Base-by-base conservation (phyloP, 2,113 vertebrate species). In the Alosa alosa region DNA sequence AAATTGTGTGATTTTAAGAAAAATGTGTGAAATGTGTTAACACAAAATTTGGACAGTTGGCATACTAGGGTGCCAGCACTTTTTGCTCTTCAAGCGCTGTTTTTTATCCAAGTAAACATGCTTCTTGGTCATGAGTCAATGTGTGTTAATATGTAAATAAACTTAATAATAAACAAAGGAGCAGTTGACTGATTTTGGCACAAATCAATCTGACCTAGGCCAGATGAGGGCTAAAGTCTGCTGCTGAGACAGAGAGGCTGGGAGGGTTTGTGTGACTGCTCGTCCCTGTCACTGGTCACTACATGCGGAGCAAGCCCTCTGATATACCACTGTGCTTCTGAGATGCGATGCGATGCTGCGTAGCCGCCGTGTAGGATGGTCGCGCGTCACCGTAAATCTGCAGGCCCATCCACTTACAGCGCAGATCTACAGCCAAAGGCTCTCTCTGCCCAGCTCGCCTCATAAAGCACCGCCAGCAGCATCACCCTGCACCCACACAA, bases 341-440 rank as follows among this genome's bases (percentile, higher is more conserved):
- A 47, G 20, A 18, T 22, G 82, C 87, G 20, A 18, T 22, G 82
- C 87, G 82, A 85, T 85, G 64, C 86, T 85, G 47, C 86, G 75
- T 81, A 36, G 78, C 22, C 89, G 83, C 86, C 89, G 87, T 87
- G 86, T 82, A 45, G 39, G n/a, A 90, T 88, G 84, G 81, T 86
- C 84, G 86, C 45, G 1, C 2, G 75, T 49, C 36, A 31, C 82
- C 85, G 89, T 90, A 90, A 87, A 90, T 88, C 87, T 85, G 11
- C 52, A 11, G 57, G 25, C 4, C n/a, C 82, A 55, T 87, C 81
- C 68, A 87, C 68, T 82, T 84, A 55, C 84, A 78, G 50, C 39
- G 15, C 83, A 88, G 87, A 90, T 90, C 82, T 88, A 88, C 25
- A 25, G 81, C 82, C 85, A 72, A 64, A 83, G 81, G 83, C 81